Base-by-base conservation (phyloP, 2,797 vertebrate genomes). In the Rhadinocentrus ornatus region DNA sequence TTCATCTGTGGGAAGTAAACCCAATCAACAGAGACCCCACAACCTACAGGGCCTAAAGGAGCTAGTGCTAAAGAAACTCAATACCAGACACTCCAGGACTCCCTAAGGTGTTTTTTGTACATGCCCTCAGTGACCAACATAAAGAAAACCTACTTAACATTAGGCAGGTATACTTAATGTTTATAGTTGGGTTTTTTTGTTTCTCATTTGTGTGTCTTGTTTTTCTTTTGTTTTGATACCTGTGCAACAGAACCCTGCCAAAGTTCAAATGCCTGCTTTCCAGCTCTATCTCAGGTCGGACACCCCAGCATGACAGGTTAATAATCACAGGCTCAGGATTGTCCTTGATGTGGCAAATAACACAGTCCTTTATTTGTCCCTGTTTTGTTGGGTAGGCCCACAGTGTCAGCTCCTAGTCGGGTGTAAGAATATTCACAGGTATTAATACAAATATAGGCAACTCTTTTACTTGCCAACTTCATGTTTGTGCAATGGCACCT, bases 321-420 rank as follows among this genome's bases (percentile, higher is more conserved):
- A 97, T 95, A 16, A 93, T 20, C 20, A 91, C 83, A 0, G 91
- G 92, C 72, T 96, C 92, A 0, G 95, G 95, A 86, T 97, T 99
- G n/a, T 96, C 93, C 59, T 93, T 95, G 62, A 97, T 83, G 18
- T 88, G 90, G 78, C 96, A 96, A 62, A 97, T 57, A 0, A 97
- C 64, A 22, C 67, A 93, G 88, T 97, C 96, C 63, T 96, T 93
- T 27, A 96, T 61, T n/a, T 93, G 61, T 3, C 94, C 96, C 0
- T 78, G 58, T 24, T 91, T 90, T 5, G 95, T 96, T 22, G 96
- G 96, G 66, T 95, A 98, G 0, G 96, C 96, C 95, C 96, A 97
- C 20, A 97, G 18, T 0, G 54, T 94, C 88, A 99, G 84, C 41
- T 90, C 81, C 97, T 99, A 69, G 18, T 6, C 67, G 61, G 48